These are phyloP conservation scores for Crossaster papposus DNA, from an alignment of 53 echinoderm and acorn worm species.

Conservation along the genomic window DNA sequence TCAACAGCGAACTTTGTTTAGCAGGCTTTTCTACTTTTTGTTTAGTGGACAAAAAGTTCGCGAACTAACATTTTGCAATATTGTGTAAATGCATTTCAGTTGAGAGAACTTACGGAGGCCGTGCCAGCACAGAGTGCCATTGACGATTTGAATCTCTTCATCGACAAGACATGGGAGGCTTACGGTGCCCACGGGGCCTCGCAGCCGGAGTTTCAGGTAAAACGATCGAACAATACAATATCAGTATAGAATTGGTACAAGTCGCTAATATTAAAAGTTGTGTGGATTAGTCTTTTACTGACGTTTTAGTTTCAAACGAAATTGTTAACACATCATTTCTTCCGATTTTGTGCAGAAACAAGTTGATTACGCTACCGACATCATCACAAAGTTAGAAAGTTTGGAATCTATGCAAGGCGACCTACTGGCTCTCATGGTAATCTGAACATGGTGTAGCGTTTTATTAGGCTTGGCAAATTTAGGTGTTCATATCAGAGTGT, in stretches of 20 bases:
- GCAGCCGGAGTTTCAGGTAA: constrained; percentile 36
- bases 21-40: background rate
- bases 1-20: too few relatives aligned
- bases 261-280: too few relatives aligned
- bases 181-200: constrained; percentile 43
- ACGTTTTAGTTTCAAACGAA: background rate
- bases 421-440: constrained; percentile 38
- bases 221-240: too few relatives aligned
- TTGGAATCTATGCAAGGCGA: constrained; percentile 12
- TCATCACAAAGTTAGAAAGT: constrained; percentile 24
- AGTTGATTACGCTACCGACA: constrained; percentile 37
- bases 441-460: background rate
- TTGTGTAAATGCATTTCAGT: background rate
- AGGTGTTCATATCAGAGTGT: too few relatives aligned
- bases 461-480: background rate
- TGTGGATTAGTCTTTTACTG: background rate
- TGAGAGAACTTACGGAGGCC: constrained; percentile 28
- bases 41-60: background rate
- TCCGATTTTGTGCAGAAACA: constrained; percentile 1
- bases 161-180: constrained; percentile 54
- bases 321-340: background rate
- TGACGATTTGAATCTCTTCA: constrained; percentile 30
- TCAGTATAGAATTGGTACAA: too few relatives aligned
- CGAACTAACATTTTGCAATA: background rate
- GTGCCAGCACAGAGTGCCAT: constrained; percentile 40